Conservation (phyloP, 2,888 invertebrate species). For the Ichneumoninae sp. region DNA sequence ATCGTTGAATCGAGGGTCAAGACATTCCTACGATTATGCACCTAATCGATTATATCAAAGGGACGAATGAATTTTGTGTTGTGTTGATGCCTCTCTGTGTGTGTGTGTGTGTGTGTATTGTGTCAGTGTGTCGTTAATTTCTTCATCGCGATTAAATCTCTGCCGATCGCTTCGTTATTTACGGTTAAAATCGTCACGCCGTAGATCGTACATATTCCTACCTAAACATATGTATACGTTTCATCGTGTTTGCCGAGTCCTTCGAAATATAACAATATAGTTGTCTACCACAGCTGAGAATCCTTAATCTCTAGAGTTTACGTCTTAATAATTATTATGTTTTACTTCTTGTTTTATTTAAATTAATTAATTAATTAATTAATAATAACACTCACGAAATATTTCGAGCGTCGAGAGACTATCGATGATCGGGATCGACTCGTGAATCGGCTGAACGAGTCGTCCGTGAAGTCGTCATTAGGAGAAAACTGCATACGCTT, state of each 20-base stretch:
- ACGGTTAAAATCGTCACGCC: constrained; percentile 43
- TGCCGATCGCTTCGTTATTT: constrained; percentile 25
- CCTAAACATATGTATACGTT: constrained; percentile 69
- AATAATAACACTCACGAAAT: constrained; percentile 61
- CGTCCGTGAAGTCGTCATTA: constrained; percentile 13
- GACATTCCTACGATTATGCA: constrained; percentile 51
- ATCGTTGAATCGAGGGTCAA: constrained; percentile 46
- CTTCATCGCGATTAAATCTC: constrained; percentile 30
- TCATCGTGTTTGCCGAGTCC: constrained; percentile 69
- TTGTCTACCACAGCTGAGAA: constrained; percentile 84
- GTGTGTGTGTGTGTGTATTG: constrained; percentile 16
- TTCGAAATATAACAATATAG: constrained; percentile 76
- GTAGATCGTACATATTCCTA: constrained; percentile 56
- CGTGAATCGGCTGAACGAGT: constrained; percentile 41
- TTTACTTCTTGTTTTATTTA: constrained; percentile 20
- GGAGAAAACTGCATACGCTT: constrained; percentile 12
- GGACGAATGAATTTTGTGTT: constrained; percentile 60
- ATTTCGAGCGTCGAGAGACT: constrained; percentile 63
- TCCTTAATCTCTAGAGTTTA: constrained; percentile 62
- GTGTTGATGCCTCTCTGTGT: constrained; percentile 48
- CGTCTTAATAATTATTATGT: constrained; percentile 67
- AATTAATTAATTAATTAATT: constrained; percentile 42
- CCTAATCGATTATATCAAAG: constrained; percentile 62
- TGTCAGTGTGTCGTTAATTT: constrained; percentile 28
- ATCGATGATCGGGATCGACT: constrained; percentile 44